Evolutionary conservation across 2,888 invertebrate genomes (phyloP).

Genomic region (Dorcus parallelipipedus): DNA sequence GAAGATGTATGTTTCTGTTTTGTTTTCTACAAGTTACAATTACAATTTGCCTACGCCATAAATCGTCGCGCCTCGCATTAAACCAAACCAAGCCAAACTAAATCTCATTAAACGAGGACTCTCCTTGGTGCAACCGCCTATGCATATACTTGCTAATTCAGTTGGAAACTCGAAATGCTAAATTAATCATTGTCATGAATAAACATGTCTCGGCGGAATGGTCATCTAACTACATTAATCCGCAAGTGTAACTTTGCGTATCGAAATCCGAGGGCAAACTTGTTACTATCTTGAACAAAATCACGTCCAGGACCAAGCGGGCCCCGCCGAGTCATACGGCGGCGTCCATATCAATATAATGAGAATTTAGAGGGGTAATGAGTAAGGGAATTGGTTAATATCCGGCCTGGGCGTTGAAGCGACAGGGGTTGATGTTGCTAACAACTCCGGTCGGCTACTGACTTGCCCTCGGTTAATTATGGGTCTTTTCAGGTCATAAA

Average conservation of each 20-base stretch:
- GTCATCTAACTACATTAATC: background rate
- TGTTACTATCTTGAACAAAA: background rate
- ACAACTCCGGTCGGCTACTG: slow-evolving; percentile 29
- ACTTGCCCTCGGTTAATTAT: slow-evolving; percentile 36
- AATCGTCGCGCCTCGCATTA: no score
- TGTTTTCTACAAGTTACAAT: no score
- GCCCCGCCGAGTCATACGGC: background rate
- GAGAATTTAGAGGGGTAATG: slow-evolving; percentile 27
- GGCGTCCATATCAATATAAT: slow-evolving; percentile 25
- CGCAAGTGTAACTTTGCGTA: background rate
- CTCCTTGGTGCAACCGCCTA: background rate
- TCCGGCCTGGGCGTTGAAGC: slow-evolving; percentile 37
- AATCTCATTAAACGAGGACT: no score
- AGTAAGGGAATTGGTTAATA: slow-evolving; percentile 41
- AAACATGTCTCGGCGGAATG: background rate
- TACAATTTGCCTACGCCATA: no score
- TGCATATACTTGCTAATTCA: background rate
- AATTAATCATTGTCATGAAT: background rate
- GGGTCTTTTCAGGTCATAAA: slow-evolving; percentile 38
- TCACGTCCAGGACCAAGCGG: background rate
- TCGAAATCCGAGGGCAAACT: background rate
- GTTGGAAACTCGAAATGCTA: background rate
- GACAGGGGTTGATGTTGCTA: slow-evolving; percentile 36
- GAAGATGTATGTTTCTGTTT: no score
- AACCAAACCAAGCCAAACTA: no score